Evolutionary conservation across 2,113 vertebrate genomes (phyloP).

Genomic region (Kobus ellipsiprymnus): DNA sequence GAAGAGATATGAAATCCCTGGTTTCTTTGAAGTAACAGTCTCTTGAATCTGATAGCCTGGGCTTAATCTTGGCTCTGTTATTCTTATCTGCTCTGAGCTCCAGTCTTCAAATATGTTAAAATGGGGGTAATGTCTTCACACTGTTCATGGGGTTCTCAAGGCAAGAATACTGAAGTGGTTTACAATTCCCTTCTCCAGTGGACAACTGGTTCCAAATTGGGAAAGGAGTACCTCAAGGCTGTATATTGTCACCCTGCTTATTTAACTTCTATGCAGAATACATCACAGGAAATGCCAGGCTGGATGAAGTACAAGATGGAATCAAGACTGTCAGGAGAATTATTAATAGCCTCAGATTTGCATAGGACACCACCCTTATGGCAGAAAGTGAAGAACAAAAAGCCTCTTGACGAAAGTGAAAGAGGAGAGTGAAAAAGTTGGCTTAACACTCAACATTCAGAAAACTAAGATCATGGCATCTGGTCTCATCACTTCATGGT

Average conservation of each 20-base stretch:
- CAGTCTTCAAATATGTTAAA: not conserved
- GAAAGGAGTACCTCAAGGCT: not conserved
- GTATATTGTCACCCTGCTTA: not conserved
- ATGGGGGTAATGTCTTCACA: not conserved
- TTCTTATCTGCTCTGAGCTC: not conserved
- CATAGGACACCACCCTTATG: not conserved
- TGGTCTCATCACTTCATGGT: not conserved
- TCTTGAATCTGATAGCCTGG: not conserved
- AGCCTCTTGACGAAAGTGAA: not conserved
- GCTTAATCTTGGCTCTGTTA: not conserved
- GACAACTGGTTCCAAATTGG: not conserved
- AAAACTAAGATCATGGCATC: not conserved
- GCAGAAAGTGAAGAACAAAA: not conserved
- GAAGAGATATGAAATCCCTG: not conserved
- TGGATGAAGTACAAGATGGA: not conserved
- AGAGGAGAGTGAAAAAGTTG: not conserved
- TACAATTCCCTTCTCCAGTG: not conserved
- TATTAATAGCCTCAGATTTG: not conserved
- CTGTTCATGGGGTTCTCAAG: not conserved
- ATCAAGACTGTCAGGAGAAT: not conserved
- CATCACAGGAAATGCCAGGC: not conserved
- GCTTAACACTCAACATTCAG: not conserved
- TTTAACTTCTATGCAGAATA: not conserved
- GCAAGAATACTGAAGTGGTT: not conserved
- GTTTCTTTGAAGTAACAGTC: not conserved